These are phyloP conservation scores for Mesoligia furuncula DNA, from an alignment of 2,888 invertebrate genomes.

Conservation along the genomic window DNA sequence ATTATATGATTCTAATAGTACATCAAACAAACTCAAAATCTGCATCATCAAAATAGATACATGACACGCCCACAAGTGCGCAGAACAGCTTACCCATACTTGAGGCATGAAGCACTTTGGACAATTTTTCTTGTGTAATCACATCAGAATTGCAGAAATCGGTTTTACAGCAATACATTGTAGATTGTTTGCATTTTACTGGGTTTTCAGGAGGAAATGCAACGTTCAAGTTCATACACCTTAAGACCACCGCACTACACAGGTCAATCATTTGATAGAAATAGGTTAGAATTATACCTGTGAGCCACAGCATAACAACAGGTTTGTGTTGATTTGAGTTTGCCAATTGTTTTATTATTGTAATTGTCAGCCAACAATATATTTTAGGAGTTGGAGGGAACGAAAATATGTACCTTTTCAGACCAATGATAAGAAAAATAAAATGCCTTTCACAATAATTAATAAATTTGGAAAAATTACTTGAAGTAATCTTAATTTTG, in stretches of 20 bases:
- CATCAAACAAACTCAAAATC: slow-evolving; percentile 88
- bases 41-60: slow-evolving; percentile 80
- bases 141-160: slow-evolving; percentile 87
- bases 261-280: slow-evolving; percentile 82
- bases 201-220: slow-evolving; percentile 90
- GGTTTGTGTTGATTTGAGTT: slow-evolving; percentile 83
- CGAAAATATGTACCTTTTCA: slow-evolving; percentile 71
- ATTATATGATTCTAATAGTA: slow-evolving; percentile 85
- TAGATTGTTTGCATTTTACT: slow-evolving; percentile 82
- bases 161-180: slow-evolving; percentile 86
- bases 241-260: slow-evolving; percentile 88
- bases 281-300: slow-evolving; percentile 77
- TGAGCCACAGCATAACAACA: slow-evolving; percentile 62
- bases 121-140: slow-evolving; percentile 79
- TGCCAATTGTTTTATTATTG: slow-evolving; percentile 77
- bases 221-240: slow-evolving; percentile 88
- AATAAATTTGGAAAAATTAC: slow-evolving; percentile 46
- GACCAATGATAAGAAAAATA: slow-evolving; percentile 17
- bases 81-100: slow-evolving; percentile 83
- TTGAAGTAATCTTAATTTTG: slow-evolving; percentile 7
- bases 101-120: slow-evolving; percentile 78
- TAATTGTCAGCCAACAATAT: slow-evolving; percentile 48
- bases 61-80: slow-evolving; percentile 82
- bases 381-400: slow-evolving; percentile 46
- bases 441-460: slow-evolving; percentile 33